These are phyloP conservation scores for Magallana nippona DNA, from an alignment of 2,888 invertebrate species.

Conservation along the genomic window DNA sequence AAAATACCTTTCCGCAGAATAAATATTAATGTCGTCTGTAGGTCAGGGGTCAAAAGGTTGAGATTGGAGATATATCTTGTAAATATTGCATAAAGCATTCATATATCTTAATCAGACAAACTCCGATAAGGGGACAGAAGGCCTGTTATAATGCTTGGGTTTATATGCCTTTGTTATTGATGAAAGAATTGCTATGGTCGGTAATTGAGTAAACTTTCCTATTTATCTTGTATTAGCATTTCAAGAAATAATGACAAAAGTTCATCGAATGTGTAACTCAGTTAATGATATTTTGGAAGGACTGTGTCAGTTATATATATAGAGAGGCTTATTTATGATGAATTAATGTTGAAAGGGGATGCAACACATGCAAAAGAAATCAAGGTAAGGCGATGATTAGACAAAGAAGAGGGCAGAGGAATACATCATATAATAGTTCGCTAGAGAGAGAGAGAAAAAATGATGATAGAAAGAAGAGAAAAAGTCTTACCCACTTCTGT, in stretches of 20 bases:
- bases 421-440: too few relatives aligned
- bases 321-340: not conserved
- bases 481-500: slow-evolving; percentile 21
- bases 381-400: not conserved
- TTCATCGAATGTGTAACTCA: not conserved
- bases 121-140: not conserved
- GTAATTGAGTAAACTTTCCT: not conserved
- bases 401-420: not conserved
- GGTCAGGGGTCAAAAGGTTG: not conserved
- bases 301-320: too few relatives aligned
- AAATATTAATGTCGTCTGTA: not conserved
- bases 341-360: not conserved
- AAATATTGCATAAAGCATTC: slow-evolving; percentile 5
- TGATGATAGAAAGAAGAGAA: not conserved
- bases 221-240: not conserved
- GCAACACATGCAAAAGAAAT: slow-evolving; percentile 1
- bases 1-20: not conserved
- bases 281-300: too few relatives aligned
- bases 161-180: too few relatives aligned
- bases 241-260: not conserved
- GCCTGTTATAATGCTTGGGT: too few relatives aligned
- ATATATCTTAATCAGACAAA: slow-evolving; percentile 2
- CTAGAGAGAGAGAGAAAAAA: not conserved
- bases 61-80: not conserved
- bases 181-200: not conserved